Evolutionary conservation across 2,888 invertebrate species (phyloP), one percentile per base, ranked within the genome.

Genomic region (Tetheella fluctuosa): DNA sequence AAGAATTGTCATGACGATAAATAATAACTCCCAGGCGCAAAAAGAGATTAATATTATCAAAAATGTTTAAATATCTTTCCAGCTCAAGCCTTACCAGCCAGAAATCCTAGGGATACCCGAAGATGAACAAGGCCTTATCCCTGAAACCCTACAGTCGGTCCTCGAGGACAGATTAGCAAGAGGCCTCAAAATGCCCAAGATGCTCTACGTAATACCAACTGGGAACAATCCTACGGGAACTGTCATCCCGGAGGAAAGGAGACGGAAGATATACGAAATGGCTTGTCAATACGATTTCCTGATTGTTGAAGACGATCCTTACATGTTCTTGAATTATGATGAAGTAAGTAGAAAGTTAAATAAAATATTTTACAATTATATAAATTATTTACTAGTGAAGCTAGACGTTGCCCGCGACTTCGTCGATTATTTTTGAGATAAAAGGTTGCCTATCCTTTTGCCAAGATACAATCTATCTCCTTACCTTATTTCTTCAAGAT

Each of bases 241-340:
- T 0, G 95, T 96, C 0, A 88, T 96, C 59, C 92, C 96, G 0
- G 88, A 94, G 54, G 94, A 95, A 17, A 93, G 97, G 66, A 94
- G 95, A 63, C 91, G 94, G 64, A 94, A 95, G 84, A 95, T 97
- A 53, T 97, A 97, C 79, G 91, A 94, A 69, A 91, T 97, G 65
- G 96, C 96, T 54, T 96, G 96, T 84, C 93, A 95, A 80, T 96
- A 96, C 81, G 95, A 97, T 85, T 94, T 97, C 39, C 76, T 97
- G 10, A 96, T 97, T 59, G 76, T 97, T 8, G 97, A 97, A 80
- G 97, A 97, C 76, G 97, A 97, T 84, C 96, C 97, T 0, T 97
- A 97, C 77, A 96, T 95, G 86, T 97, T 96, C 79, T 88, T 97
- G 77, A 95, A 96, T 81, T 97, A 96, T 83, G 88, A 94, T 68